Percentiles rank a stretch among this genome's conserved stretches.
Evolutionary conservation across 2,113 vertebrate genomes (phyloP).

Genomic region (Chaetodon trifascialis): DNA sequence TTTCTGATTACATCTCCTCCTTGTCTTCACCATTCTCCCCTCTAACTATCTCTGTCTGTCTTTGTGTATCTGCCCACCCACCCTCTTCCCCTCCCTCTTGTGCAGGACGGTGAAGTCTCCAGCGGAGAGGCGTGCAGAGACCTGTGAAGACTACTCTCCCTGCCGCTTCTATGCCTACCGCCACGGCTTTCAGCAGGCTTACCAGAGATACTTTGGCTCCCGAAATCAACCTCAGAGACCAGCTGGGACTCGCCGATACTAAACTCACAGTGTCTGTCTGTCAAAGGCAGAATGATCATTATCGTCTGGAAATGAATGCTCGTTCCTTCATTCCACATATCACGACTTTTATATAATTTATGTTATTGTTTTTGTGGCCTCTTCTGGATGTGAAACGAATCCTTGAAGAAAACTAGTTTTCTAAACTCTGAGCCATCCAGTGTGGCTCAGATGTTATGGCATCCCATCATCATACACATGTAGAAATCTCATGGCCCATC

Average conservation of each 20-base stretch:
- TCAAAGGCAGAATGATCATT: not conserved
- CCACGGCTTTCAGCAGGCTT: constrained; percentile 87
- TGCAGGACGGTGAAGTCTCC: constrained; percentile 84
- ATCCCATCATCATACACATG: constrained; percentile 38
- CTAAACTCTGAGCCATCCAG: constrained; percentile 11
- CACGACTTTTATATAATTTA: constrained; percentile 27
- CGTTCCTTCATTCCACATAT: constrained; percentile 18
- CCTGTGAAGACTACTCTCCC: constrained; percentile 89
- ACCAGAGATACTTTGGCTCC: constrained; percentile 85
- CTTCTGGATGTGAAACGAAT: constrained; percentile 13
- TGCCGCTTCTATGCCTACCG: constrained; percentile 85
- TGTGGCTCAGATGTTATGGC: constrained; percentile 5
- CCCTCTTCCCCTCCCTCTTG: too few species aligned
- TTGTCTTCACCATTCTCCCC: not conserved
- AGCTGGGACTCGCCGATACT: constrained; percentile 43
- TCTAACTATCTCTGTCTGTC: constrained; percentile 8
- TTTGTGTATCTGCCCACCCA: not conserved
- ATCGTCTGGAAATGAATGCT: not conserved
- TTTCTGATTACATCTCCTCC: constrained; percentile 15
- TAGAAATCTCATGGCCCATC: constrained; percentile 25
- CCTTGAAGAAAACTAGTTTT: constrained; percentile 7
- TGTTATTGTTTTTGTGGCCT: constrained; percentile 25
- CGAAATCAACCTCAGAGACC: constrained; percentile 51
- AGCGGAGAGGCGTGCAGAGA: constrained; percentile 87
- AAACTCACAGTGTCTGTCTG: not conserved